Percentiles rank a stretch among this genome's conserved stretches.
Evolutionary conservation across 2,797 vertebrate species (phyloP).

Genomic region (Chaenodraco wilsoni): DNA sequence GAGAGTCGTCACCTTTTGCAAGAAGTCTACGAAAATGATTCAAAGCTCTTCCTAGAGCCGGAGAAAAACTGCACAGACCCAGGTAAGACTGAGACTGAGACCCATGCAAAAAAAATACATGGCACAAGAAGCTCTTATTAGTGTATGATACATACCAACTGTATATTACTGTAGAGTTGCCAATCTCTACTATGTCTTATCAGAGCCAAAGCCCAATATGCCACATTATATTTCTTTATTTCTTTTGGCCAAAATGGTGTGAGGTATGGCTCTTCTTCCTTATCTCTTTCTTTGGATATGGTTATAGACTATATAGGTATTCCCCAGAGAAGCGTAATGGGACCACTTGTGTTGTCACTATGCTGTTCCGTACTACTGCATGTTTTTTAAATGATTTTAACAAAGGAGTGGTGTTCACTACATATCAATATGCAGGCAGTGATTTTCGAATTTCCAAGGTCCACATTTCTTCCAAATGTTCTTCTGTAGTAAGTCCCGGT

Average conservation of each 20-base stretch:
- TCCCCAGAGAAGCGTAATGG: neutral
- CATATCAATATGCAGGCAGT: too few relatives aligned
- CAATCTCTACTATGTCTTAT: neutral
- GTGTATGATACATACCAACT: too few relatives aligned
- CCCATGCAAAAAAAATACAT: neutral
- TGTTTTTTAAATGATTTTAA: neutral
- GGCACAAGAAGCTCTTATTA: neutral
- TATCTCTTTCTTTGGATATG: neutral
- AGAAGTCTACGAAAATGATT: conserved; percentile 75
- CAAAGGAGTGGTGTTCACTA: neutral
- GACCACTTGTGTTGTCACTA: neutral
- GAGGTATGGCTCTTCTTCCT: neutral
- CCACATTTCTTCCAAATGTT: neutral
- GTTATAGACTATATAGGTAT: neutral
- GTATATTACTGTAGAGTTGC: neutral
- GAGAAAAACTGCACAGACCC: conserved; percentile 92
- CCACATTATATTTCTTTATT: neutral
- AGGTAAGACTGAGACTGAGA: conserved; percentile 77
- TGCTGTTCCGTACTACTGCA: neutral
- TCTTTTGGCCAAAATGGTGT: too few relatives aligned
- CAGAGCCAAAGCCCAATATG: neutral
- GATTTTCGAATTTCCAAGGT: neutral
- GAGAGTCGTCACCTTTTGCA: conserved; percentile 87
- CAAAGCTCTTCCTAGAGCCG: conserved; percentile 67
- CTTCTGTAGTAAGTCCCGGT: too few relatives aligned